Evolutionary conservation across 2,113 vertebrate species (phyloP), one percentile per base, ranked within the genome.

Genomic region (Xenotilapia longispinis): DNA sequence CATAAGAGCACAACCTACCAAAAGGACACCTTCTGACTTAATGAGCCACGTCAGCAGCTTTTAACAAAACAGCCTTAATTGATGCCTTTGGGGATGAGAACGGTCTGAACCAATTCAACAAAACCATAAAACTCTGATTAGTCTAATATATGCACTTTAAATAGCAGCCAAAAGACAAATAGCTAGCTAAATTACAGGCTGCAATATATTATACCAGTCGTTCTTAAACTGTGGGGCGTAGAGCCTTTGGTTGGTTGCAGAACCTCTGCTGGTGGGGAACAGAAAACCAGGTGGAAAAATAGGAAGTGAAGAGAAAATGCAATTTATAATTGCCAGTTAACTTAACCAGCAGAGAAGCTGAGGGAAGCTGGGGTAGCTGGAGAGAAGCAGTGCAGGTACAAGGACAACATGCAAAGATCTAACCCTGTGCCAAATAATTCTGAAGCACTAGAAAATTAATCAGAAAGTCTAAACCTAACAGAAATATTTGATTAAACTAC

Each of bases 191-290:
- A n/a, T 36, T 63, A n/a, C 58, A 36, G 58, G 31, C 31, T 63
- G 4, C 1, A 8, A 21, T 65, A 38, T 38, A 65, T 38, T 65
- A 38, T 65, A 65, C 60, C 6, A 65, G 60, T 65, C 4, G 19
- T 38, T 65, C 33, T 65, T 65, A 65, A 65, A 65, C 60, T 65
- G 0, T 65, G 1, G 33, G 11, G 19, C 0, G 0, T 65, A 38
- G 60, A 65, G 60, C 11, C 60, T 65, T 1, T 21, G 19, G 33
- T 65, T 65, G 60, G 33, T 65, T 65, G 33, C 1, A 65, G 60
- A 65, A 7, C 60, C 10, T 65, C 33, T 65, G 60, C 60, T 1
- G 60, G 60, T 21, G 33, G 60, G 60, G 19, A 38, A 65, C 19
- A 65, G 60, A 65, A 65, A 65, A 38, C 3, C 19, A 65, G 33